These are phyloP conservation scores for Danio choprae DNA, from an alignment of 2,797 vertebrate genomes.

Conservation along the genomic window DNA sequence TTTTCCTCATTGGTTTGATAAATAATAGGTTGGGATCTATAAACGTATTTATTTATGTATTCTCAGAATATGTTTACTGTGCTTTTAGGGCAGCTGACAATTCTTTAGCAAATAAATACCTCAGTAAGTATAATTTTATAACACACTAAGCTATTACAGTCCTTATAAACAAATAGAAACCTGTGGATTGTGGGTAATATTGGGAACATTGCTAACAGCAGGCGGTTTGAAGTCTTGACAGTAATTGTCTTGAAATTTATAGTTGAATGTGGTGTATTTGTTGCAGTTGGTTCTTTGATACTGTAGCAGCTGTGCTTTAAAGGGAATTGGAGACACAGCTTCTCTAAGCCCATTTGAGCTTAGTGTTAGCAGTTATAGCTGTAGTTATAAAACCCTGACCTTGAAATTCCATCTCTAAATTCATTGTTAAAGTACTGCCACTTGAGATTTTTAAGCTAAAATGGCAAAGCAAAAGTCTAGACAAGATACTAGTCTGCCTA, in stretches of 20 bases:
- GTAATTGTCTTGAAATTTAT: slow-evolving; percentile 17
- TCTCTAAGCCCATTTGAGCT: background rate
- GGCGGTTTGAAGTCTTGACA: slow-evolving; percentile 6
- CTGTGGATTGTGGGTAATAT: background rate
- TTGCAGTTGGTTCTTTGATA: slow-evolving; percentile 11
- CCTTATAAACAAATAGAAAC: slow-evolving; percentile 10
- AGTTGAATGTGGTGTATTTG: background rate
- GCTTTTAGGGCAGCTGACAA: background rate
- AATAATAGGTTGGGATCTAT: background rate
- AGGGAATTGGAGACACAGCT: background rate
- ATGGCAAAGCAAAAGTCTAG: background rate
- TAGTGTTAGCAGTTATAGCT: background rate
- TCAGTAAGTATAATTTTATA: background rate
- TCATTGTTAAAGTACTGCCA: background rate
- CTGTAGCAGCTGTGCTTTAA: slow-evolving; percentile 10
- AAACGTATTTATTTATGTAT: background rate
- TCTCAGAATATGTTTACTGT: too few relatives aligned
- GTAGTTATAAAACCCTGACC: background rate
- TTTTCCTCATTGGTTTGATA: background rate
- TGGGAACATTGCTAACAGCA: slow-evolving; percentile 9
- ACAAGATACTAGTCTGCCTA: background rate
- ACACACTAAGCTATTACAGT: background rate
- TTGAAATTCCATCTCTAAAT: background rate
- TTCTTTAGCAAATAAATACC: background rate
- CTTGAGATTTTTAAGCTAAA: background rate